A percentile compares a stretch with the other conserved stretches of the same genome.
phyloP scores from a whole-genome alignment of 2,113 vertebrate genomes.

The Notarius lentiginosus region DNA sequence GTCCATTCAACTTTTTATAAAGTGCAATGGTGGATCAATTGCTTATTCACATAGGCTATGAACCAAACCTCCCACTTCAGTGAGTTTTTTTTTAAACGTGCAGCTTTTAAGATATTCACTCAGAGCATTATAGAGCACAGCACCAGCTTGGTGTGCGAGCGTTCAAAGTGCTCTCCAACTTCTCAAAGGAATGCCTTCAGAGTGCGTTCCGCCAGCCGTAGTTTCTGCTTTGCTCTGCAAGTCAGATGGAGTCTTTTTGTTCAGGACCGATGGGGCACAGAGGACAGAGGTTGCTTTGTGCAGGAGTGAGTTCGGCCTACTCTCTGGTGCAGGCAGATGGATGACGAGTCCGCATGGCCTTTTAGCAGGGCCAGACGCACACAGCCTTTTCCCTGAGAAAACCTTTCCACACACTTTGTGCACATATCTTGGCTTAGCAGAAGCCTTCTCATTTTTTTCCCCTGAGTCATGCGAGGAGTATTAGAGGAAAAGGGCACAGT shows the following conservation, averaged over 20 bases:
- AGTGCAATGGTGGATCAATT: not conserved
- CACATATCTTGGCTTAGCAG: constrained; percentile 3
- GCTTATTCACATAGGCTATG: not conserved
- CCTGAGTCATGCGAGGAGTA: constrained; percentile 30
- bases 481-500: constrained; percentile 21
- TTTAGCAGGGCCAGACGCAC: not conserved
- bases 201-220: not conserved
- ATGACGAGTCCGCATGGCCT: not conserved
- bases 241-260: constrained; percentile 37
- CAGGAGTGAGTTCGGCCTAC: not conserved
- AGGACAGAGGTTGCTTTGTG: constrained; percentile 45
- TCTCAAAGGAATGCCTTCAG: not conserved
- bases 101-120: not conserved
- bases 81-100: too few species aligned
- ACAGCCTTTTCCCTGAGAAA: not conserved
- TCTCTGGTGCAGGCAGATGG: constrained; percentile 10
- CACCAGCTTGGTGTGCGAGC: not conserved
- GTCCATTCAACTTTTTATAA: not conserved
- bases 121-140: not conserved
- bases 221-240: constrained; percentile 27
- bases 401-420: not conserved
- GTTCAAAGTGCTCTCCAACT: not conserved
- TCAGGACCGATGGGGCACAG: not conserved
- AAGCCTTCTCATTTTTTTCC: not conserved
- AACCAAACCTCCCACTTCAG: not conserved